Conservation (phyloP, 2,888 invertebrate species). For the Netelia virgata region DNA sequence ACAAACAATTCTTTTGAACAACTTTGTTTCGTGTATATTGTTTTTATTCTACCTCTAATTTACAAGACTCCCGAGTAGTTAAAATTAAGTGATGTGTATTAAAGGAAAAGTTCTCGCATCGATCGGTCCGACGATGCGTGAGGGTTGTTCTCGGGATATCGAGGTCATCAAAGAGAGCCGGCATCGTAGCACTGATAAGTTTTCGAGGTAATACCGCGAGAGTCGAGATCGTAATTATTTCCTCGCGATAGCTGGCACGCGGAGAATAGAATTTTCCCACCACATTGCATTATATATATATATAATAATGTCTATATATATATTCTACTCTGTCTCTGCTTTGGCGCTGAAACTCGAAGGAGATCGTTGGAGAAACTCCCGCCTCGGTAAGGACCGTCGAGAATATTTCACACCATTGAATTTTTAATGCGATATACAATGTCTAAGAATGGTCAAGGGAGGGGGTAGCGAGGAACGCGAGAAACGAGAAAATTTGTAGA, state of each 20-base stretch:
- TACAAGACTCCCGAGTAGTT: no score
- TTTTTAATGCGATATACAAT: not conserved
- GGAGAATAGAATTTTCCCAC: constrained; percentile 23
- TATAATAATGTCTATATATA: no score
- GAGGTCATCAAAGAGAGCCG: constrained; percentile 51
- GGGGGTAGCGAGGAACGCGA: not conserved
- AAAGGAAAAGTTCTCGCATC: constrained; percentile 22
- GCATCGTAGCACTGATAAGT: constrained; percentile 48
- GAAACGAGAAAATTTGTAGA: not conserved
- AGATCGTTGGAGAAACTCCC: no score
- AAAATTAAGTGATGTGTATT: not conserved
- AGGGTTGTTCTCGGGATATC: constrained; percentile 17
- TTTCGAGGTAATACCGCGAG: constrained; percentile 49
- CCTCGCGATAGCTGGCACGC: constrained; percentile 54
- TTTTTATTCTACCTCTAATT: not conserved
- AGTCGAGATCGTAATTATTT: constrained; percentile 55
- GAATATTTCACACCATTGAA: constrained; percentile 1
- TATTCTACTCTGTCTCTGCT: no score
- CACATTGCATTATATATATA: not conserved
- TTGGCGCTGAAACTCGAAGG: not conserved
- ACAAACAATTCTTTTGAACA: not conserved
- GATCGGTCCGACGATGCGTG: constrained; percentile 28
- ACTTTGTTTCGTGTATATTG: constrained; percentile 1
- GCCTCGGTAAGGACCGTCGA: not conserved
- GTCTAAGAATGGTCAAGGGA: not conserved